Percentiles rank a stretch among this genome's conserved stretches.
These are phyloP conservation scores for Erinaceus europaeus DNA, from an alignment of 2,113 vertebrate species.

Conservation along the genomic window DNA sequence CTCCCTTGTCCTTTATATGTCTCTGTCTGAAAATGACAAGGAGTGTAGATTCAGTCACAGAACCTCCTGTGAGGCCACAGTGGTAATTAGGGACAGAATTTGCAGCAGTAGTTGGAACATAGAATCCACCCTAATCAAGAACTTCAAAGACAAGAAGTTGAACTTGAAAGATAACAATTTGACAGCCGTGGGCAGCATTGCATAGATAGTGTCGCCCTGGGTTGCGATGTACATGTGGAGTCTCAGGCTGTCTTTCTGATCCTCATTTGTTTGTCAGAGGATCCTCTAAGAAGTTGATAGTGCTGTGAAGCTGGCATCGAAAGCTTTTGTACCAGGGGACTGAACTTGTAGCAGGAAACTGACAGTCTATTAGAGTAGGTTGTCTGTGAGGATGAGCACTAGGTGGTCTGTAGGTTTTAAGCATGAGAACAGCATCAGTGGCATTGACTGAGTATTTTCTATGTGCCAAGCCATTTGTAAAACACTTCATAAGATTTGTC, in stretches of 20 bases:
- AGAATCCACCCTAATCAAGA: neutral
- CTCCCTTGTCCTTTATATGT: too few relatives aligned
- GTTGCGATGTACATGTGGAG: neutral
- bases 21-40: too few relatives aligned
- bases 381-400: neutral
- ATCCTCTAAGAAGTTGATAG: neutral
- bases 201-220: neutral
- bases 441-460: neutral
- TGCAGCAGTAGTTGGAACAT: neutral
- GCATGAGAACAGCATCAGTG: neutral
- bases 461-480: neutral
- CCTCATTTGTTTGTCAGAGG: neutral
- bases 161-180: neutral
- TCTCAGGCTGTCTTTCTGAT: neutral
- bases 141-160: neutral
- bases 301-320: neutral
- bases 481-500: neutral
- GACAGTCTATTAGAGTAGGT: neutral
- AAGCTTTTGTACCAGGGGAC: neutral
- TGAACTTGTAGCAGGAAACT: neutral
- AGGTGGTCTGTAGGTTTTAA: neutral
- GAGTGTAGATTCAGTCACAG: too few relatives aligned
- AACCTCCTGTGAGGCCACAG: neutral
- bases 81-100: neutral
- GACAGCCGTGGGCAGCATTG: neutral